phyloP scores from a whole-genome alignment of 2,888 invertebrate species.

The Tineola bisselliella region DNA sequence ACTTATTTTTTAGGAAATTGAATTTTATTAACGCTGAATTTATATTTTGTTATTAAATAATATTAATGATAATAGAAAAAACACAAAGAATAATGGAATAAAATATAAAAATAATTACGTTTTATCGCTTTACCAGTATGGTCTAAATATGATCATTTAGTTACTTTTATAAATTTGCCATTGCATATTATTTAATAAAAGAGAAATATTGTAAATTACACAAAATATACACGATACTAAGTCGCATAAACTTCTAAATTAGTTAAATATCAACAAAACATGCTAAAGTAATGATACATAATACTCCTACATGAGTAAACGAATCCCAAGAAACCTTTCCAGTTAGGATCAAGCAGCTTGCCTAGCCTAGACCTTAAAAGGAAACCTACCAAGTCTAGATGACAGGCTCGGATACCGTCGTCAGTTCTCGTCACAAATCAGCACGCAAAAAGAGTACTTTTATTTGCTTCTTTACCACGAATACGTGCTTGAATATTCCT shows the following conservation, averaged over 20 bases:
- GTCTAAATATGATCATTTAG: no score
- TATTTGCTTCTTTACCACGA: neutral
- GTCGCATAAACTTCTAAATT: neutral
- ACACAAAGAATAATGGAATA: no score
- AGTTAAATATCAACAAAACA: no score
- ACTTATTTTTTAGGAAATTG: neutral
- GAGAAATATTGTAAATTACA: neutral
- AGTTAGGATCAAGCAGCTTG: constrained; percentile 7
- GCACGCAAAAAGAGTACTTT: neutral
- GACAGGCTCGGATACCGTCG: constrained; percentile 19
- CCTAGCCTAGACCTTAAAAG: constrained; percentile 28
- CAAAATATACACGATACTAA: no score
- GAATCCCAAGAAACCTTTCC: neutral
- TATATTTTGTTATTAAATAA: no score
- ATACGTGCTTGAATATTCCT: neutral
- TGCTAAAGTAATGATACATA: neutral
- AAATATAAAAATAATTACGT: no score
- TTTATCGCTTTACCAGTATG: no score
- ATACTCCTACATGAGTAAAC: neutral
- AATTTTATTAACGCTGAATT: no score
- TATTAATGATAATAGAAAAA: no score
- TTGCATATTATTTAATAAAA: no score
- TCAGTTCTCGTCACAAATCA: constrained; percentile 19
- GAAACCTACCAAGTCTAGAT: constrained; percentile 22
- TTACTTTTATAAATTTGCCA: no score